Evolutionary conservation across 1,140 invertebrate species (phyloP), one percentile per base, ranked within the genome.

Genomic region (Chlorops oryzae): DNA sequence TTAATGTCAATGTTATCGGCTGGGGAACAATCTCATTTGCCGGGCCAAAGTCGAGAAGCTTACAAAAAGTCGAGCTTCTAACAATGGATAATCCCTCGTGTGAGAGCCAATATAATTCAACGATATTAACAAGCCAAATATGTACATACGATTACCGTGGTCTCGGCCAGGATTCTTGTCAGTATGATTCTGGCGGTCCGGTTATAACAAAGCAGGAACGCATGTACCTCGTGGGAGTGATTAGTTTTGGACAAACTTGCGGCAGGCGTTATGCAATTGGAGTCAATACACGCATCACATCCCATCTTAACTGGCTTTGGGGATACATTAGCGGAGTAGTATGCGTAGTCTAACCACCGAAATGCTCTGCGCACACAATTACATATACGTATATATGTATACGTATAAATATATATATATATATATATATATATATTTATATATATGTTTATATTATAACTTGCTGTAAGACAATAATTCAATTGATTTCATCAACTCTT

Each of bases 271-370:
- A 65, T 9, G 62, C 64, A 4, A 77, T 84, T 0, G 82, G 80
- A 0, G 73, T 87, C 10, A 87, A 87, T 59, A 86, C 84, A 0
- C 72, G 84, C 37, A 78, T 87, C 2, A 79, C 81, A 0, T 71
- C 78, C 22, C 84, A 82, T 62, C 43, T 86, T 9, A 74, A 78
- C 42, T 88, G 85, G 85, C 81, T 88, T 6, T 54, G 55, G 54
- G 47, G 44, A 0, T 62, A 61, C 50, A 21, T 63, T 34, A 54
- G 52, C 9, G 50, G 50, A 2, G 42, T 28, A 1, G 55, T 64
- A 17, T 69, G 65, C 47, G 41, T 58, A 24, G 46, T 56, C 4
- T 67, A 57, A 34, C 35, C 10, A 2, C 21, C n/a, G 12, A 12
- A 9, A 2, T 28, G 22, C 3, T 20, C 7, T n/a, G n/a, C n/a